These are phyloP conservation scores for Nansenia antarctica DNA, from an alignment of 2,113 vertebrate species.

Conservation along the genomic window DNA sequence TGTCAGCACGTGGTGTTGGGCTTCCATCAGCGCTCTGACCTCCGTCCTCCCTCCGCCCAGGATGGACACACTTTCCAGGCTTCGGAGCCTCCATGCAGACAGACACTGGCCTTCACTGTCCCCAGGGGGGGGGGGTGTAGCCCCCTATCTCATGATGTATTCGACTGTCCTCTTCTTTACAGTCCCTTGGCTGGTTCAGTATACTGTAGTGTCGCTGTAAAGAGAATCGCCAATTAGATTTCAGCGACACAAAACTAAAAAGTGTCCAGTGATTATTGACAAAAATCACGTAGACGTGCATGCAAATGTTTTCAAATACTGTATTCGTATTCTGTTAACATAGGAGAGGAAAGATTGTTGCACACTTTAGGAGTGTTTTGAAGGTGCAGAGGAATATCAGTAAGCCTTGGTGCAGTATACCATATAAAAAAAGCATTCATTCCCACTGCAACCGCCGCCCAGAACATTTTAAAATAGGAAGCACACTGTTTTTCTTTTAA, in stretches of 20 bases:
- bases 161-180: background rate
- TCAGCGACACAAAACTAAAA: background rate
- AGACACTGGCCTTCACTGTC: slow-evolving; percentile 14
- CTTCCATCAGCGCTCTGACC: background rate
- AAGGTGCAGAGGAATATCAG: background rate
- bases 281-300: background rate
- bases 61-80: background rate
- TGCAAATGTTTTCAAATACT: background rate
- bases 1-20: slow-evolving; percentile 3
- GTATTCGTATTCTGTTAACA: background rate
- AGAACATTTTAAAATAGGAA: too few species aligned
- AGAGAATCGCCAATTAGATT: slow-evolving; percentile 8
- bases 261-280: background rate
- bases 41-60: background rate
- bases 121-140: background rate
- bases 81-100: slow-evolving; percentile 27
- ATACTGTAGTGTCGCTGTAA: background rate
- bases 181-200: slow-evolving; percentile 5
- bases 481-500: too few species aligned
- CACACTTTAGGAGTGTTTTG: background rate
- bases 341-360: background rate
- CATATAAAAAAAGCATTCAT: too few species aligned
- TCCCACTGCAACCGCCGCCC: too few species aligned
- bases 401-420: too few species aligned
- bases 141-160: slow-evolving; percentile 5